Evolutionary conservation across 2,888 invertebrate genomes (phyloP).

Genomic region (Cylindroiulus punctatus): DNA sequence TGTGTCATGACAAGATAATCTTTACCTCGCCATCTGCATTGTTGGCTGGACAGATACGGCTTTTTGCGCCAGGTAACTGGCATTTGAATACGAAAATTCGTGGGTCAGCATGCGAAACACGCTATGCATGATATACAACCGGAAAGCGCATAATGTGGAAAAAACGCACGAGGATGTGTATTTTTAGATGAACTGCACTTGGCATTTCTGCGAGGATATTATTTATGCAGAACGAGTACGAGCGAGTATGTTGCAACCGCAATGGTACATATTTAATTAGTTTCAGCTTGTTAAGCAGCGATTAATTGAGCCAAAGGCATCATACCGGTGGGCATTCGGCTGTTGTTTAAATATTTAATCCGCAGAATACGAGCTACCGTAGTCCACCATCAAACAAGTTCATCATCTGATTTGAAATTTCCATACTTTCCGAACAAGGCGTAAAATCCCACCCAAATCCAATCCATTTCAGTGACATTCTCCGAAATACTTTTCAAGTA

Average conservation of each 20-base stretch:
- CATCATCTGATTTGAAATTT: too few species aligned
- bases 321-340: background rate
- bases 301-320: background rate
- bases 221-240: background rate
- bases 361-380: too few species aligned
- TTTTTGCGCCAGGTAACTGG: background rate
- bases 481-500: too few species aligned
- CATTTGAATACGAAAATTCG: constrained; percentile 28
- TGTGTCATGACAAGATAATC: background rate
- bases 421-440: too few species aligned
- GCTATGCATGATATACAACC: background rate
- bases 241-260: background rate
- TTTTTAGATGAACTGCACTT: constrained; percentile 22
- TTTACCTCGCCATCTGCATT: background rate
- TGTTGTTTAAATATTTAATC: background rate
- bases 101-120: background rate
- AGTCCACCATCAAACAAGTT: too few species aligned
- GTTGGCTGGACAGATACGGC: background rate
- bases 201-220: background rate
- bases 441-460: too few species aligned
- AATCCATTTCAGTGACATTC: too few species aligned
- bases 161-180: background rate
- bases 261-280: background rate
- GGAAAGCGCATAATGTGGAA: constrained; percentile 21
- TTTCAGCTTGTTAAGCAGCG: background rate